Conservation (phyloP, 92 coral and sea anemone genomes). For the Parazoanthus darwini region DNA sequence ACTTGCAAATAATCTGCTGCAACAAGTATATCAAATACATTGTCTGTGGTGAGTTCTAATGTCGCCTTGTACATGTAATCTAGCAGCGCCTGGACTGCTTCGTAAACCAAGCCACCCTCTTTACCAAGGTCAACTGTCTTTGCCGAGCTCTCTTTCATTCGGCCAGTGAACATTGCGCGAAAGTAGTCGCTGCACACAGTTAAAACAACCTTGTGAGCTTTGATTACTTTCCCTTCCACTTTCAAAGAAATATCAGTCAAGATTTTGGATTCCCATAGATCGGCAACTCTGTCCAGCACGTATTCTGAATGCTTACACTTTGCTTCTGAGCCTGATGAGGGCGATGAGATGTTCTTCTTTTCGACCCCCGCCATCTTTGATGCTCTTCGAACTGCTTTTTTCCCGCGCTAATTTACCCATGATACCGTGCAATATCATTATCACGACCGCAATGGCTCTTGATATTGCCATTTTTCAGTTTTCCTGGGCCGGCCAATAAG, state of each 20-base stretch:
- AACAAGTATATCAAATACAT: conserved; percentile 43
- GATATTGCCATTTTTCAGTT: too few relatives aligned
- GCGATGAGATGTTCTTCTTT: too few relatives aligned
- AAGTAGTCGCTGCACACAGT: conserved; percentile 67
- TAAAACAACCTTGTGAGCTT: conserved; percentile 59
- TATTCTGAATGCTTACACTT: conserved; percentile 4
- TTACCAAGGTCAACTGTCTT: conserved; percentile 42
- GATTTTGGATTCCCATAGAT: conserved; percentile 34
- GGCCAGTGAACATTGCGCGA: conserved; percentile 67
- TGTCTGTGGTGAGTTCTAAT: conserved; percentile 42
- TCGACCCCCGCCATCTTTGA: too few relatives aligned
- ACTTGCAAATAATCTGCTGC: conserved; percentile 50
- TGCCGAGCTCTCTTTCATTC: conserved; percentile 62
- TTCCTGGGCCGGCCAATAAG: too few relatives aligned
- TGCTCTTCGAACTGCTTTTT: too few relatives aligned
- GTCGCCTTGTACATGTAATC: conserved; percentile 44
- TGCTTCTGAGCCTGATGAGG: background rate
- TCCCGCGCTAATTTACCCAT: too few relatives aligned
- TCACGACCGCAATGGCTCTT: background rate
- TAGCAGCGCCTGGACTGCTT: conserved; percentile 40
- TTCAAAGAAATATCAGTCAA: conserved; percentile 45
- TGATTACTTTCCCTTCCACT: conserved; percentile 40
- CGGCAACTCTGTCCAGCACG: background rate
- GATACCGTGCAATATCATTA: too few relatives aligned
- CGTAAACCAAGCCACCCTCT: conserved; percentile 26